A percentile compares a stretch with the other conserved stretches of the same genome.
Conservation (phyloP, 1,140 invertebrate species). For the Drosophila tani region DNA sequence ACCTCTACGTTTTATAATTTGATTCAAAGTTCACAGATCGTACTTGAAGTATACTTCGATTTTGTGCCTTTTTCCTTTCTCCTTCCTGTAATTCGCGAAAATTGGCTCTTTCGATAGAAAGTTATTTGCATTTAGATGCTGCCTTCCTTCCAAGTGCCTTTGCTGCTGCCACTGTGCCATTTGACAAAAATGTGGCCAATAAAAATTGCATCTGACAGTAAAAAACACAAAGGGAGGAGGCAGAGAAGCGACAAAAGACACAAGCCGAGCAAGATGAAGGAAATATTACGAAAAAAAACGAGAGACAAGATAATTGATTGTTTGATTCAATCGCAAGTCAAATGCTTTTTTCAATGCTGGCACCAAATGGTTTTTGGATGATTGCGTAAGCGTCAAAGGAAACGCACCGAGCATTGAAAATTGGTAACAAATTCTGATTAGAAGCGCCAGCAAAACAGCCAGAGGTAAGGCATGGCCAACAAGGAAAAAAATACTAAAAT, state of each 20-base stretch:
- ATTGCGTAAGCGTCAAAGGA: constrained; percentile 78
- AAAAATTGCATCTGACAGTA: constrained; percentile 58
- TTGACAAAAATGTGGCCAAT: constrained; percentile 72
- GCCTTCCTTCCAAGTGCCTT: constrained; percentile 25
- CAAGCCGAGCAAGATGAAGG: constrained; percentile 10
- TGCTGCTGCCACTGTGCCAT: constrained; percentile 40
- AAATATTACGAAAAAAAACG: constrained; percentile 31
- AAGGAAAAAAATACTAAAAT: constrained; percentile 8
- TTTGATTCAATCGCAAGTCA: constrained; percentile 82
- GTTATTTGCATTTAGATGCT: constrained; percentile 38
- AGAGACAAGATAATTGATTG: constrained; percentile 81
- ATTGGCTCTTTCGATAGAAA: constrained; percentile 24
- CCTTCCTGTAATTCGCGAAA: neutral
- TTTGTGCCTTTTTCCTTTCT: neutral
- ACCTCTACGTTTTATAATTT: neutral
- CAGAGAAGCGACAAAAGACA: constrained; percentile 20
- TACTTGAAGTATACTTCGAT: neutral
- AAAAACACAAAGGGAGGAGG: constrained; percentile 25
- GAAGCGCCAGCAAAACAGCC: constrained; percentile 68
- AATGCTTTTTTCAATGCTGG: constrained; percentile 58
- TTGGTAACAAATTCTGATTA: constrained; percentile 83
- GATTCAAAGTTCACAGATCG: no score
- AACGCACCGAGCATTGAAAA: constrained; percentile 73
- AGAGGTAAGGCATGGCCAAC: constrained; percentile 53
- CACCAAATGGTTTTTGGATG: constrained; percentile 50